These are phyloP conservation scores for Denticeps clupeoides DNA, from an alignment of 2,797 vertebrate species.

Conservation along the genomic window DNA sequence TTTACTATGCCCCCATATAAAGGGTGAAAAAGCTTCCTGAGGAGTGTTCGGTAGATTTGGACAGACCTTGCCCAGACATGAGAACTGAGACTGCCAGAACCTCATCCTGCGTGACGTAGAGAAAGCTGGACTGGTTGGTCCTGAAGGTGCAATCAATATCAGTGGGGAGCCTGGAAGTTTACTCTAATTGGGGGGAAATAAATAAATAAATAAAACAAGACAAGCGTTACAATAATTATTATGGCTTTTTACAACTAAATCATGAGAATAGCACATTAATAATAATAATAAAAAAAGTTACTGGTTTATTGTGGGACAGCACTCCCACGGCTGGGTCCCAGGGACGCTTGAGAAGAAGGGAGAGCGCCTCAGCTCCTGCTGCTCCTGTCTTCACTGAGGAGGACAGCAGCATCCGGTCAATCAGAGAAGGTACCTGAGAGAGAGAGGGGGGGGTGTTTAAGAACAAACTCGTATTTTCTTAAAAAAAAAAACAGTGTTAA, in stretches of 20 bases:
- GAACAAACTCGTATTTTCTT: too few relatives aligned
- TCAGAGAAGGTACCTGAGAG: constrained; percentile 78
- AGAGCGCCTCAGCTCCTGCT: constrained; percentile 84
- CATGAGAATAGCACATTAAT: too few relatives aligned
- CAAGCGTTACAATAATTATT: too few relatives aligned
- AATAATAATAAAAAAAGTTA: too few relatives aligned
- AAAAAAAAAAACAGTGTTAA: too few relatives aligned
- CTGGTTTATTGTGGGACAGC: constrained; percentile 93
- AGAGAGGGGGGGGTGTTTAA: too few relatives aligned
- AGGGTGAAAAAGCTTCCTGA: too few relatives aligned
- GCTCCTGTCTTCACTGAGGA: constrained; percentile 78
- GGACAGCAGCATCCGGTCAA: constrained; percentile 87
- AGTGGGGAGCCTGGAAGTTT: constrained; percentile 93
- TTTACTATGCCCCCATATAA: too few relatives aligned
- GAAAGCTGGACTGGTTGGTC: constrained; percentile 74
- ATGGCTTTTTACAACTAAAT: too few relatives aligned
- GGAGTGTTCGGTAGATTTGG: background rate
- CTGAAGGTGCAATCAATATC: constrained; percentile 84
- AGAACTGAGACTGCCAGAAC: constrained; percentile 97
- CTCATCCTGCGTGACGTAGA: constrained; percentile 83
- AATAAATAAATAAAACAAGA: too few relatives aligned
- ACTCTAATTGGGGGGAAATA: constrained; percentile 53
- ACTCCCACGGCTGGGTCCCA: constrained; percentile 97
- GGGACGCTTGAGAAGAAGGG: constrained; percentile 85
- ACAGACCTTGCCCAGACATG: constrained; percentile 87